phyloP scores from a whole-genome alignment of 2,113 vertebrate species.

The Conger conger region DNA sequence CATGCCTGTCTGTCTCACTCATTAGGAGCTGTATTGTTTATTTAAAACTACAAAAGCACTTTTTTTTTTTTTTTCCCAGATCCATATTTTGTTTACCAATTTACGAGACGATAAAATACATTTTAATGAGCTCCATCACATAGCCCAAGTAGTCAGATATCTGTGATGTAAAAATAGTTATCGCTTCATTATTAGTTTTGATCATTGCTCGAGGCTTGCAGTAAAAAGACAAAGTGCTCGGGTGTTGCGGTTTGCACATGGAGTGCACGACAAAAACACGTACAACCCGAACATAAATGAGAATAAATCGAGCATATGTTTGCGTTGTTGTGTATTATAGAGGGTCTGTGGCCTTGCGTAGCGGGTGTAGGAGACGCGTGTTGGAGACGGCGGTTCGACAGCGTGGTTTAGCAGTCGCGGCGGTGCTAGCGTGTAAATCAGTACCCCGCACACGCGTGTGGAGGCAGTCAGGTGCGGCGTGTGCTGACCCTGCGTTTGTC shows the following conservation, averaged over 20 bases:
- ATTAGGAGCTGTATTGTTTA: not conserved
- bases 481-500: not conserved
- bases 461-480: not conserved
- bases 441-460: not conserved
- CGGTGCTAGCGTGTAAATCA: not conserved
- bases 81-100: not conserved
- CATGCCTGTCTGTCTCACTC: not conserved
- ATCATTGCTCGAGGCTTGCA: not conserved
- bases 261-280: not conserved
- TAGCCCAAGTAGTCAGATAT: not conserved
- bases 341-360: not conserved
- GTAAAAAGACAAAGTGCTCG: not conserved
- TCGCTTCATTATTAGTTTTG: not conserved
- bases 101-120: not conserved
- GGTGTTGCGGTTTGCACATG: not conserved
- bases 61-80: not conserved
- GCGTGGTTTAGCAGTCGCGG: not conserved
- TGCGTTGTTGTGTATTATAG: not conserved
- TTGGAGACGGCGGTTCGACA: not conserved
- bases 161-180: not conserved
- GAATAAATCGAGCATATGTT: not conserved
- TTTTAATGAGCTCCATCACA: not conserved
- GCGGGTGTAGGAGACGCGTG: not conserved
- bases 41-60: not conserved
- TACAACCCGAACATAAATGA: not conserved